Conservation (phyloP, 2,888 invertebrate genomes). For the Colostygia pectinataria region DNA sequence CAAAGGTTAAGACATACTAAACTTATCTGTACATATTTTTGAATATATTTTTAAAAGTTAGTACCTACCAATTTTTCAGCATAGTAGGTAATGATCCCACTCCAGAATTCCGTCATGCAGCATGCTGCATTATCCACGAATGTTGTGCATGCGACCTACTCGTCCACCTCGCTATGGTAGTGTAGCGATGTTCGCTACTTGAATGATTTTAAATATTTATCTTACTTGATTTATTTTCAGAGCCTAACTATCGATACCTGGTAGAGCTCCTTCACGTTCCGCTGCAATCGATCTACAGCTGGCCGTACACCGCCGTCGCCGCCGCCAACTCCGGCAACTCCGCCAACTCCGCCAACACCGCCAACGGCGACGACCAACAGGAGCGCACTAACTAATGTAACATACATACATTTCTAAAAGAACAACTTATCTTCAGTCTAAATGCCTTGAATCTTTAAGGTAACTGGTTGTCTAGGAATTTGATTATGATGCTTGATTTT, state of each 20-base stretch:
- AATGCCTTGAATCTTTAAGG: conserved; percentile 10
- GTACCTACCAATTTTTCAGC: too few species aligned
- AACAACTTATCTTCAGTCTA: conserved; percentile 4
- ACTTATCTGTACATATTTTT: too few species aligned
- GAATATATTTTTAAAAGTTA: too few species aligned
- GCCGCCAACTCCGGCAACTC: conserved; percentile 46
- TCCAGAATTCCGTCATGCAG: too few species aligned
- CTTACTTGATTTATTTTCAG: conserved; percentile 79
- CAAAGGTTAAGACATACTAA: too few species aligned
- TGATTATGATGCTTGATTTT: conserved; percentile 7
- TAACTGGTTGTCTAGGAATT: conserved; percentile 11
- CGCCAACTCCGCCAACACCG: conserved; percentile 46
- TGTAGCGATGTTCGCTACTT: too few species aligned
- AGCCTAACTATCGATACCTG: conserved; percentile 91
- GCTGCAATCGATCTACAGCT: conserved; percentile 90
- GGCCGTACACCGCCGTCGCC: conserved; percentile 61
- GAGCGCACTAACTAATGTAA: conserved; percentile 46
- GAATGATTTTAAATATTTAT: too few species aligned
- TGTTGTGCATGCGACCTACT: too few species aligned
- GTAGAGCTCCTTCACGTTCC: conserved; percentile 95
- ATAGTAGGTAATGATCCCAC: too few species aligned
- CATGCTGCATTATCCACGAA: too few species aligned
- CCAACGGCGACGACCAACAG: conserved; percentile 63
- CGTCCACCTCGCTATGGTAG: too few species aligned
- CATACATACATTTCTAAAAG: conserved; percentile 1